A percentile compares a stretch with the other conserved stretches of the same genome.
phyloP scores from a whole-genome alignment of 2,888 invertebrate genomes.

The Punctoribates punctum region DNA sequence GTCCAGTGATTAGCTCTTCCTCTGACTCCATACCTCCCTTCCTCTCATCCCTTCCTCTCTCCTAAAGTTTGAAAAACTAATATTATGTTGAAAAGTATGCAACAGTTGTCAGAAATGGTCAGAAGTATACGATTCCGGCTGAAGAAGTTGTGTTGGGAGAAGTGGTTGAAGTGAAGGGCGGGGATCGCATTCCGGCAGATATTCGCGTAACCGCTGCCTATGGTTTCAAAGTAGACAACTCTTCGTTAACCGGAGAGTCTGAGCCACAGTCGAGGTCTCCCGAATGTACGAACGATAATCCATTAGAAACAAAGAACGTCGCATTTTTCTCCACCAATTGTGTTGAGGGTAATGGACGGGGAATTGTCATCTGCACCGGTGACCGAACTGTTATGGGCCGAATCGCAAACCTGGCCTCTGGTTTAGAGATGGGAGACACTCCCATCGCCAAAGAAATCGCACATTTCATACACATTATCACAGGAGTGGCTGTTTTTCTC shows the following conservation, averaged over 20 bases:
- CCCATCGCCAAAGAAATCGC: constrained; percentile 99
- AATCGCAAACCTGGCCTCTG: constrained; percentile 89
- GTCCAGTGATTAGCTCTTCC: too few relatives aligned
- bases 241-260: constrained; percentile 90
- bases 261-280: constrained; percentile 85
- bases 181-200: constrained; percentile 97
- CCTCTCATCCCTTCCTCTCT: too few relatives aligned
- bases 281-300: constrained; percentile 90
- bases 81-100: constrained; percentile 67
- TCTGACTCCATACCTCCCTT: too few relatives aligned
- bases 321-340: constrained; percentile 96
- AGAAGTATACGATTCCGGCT: constrained; percentile 57
- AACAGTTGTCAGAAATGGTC: constrained; percentile 64
- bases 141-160: constrained; percentile 91
- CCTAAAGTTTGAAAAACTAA: neutral
- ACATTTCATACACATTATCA: constrained; percentile 98
- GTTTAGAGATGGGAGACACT: constrained; percentile 91
- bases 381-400: constrained; percentile 96
- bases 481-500: constrained; percentile 89
- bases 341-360: constrained; percentile 79
- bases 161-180: constrained; percentile 97
- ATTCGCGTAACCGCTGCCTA: constrained; percentile 77
- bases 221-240: constrained; percentile 94
- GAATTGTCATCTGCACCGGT: constrained; percentile 89
- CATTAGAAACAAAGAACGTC: constrained; percentile 88